A percentile compares a stretch with the other conserved stretches of the same genome.
Evolutionary conservation across 2,888 invertebrate genomes (phyloP).

Genomic region (Dasysyrphus albostriatus): DNA sequence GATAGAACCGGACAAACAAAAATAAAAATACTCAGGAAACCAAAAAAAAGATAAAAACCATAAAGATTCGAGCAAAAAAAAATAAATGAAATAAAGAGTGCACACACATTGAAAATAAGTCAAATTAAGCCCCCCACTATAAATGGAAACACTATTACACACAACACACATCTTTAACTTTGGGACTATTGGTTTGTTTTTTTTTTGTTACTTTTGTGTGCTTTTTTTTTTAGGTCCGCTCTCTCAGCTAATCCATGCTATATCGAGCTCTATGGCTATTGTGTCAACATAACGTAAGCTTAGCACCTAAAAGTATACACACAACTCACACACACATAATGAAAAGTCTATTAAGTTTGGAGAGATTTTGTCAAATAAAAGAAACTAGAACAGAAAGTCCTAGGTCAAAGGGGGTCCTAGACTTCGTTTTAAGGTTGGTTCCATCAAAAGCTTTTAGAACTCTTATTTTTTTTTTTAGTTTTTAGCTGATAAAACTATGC

Average conservation of each 20-base stretch:
- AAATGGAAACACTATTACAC: conserved; percentile 36
- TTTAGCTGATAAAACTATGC: background rate
- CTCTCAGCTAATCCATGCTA: conserved; percentile 8
- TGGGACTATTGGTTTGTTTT: conserved; percentile 18
- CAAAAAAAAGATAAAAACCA: background rate
- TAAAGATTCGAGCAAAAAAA: background rate
- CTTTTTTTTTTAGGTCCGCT: conserved; percentile 11
- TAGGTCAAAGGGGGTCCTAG: background rate
- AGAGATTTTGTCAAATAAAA: conserved; percentile 19
- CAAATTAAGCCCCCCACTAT: conserved; percentile 63
- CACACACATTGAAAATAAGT: conserved; percentile 63
- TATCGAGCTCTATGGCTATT: background rate
- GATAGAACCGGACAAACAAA: background rate
- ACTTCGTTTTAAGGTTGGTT: background rate
- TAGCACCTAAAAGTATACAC: conserved; percentile 5
- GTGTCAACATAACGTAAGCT: conserved; percentile 4
- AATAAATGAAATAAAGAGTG: conserved; percentile 40
- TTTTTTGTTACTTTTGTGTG: conserved; percentile 21
- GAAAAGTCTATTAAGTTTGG: conserved; percentile 8
- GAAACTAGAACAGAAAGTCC: conserved; percentile 8
- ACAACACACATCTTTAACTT: conserved; percentile 45
- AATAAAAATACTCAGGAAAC: background rate
- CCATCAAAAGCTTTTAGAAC: background rate
- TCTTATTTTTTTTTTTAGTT: background rate
- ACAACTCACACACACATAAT: background rate